These are phyloP conservation scores for Drosophila insularis DNA, from an alignment of 1,140 invertebrate species.

Conservation along the genomic window DNA sequence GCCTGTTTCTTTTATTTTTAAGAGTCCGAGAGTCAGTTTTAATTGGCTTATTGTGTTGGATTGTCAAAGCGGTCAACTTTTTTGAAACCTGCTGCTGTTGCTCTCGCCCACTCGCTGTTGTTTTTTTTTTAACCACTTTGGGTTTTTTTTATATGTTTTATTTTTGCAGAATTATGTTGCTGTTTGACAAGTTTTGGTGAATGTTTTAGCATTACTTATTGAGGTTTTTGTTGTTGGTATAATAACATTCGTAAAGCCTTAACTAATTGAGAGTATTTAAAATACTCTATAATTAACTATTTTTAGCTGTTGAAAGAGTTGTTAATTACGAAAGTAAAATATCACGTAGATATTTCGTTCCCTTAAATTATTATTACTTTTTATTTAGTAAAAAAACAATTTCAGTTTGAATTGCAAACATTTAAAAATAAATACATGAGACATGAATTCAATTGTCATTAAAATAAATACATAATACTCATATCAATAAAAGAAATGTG, in stretches of 20 bases:
- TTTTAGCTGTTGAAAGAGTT: neutral
- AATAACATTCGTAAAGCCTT: neutral
- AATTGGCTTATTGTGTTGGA: constrained; percentile 70
- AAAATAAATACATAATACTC: too few relatives aligned
- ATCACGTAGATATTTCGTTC: too few relatives aligned
- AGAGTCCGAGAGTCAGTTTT: constrained; percentile 42
- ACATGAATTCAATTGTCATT: too few relatives aligned
- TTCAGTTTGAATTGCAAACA: too few relatives aligned
- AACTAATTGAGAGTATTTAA: too few relatives aligned
- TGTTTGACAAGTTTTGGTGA: constrained; percentile 38
- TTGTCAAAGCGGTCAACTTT: constrained; percentile 47
- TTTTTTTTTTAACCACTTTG: neutral
- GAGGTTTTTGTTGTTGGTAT: neutral
- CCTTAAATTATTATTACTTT: too few relatives aligned
- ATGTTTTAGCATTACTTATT: constrained; percentile 15
- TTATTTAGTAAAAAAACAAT: too few relatives aligned
- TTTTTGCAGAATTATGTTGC: constrained; percentile 26
- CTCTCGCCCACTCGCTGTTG: constrained; percentile 20
- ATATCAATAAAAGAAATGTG: too few relatives aligned
- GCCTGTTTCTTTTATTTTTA: constrained; percentile 32
- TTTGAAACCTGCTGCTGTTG: neutral
- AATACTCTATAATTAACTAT: too few relatives aligned
- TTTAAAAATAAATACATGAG: too few relatives aligned
- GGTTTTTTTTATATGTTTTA: neutral
- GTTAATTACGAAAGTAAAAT: neutral